phyloP scores from a whole-genome alignment of 2,113 vertebrate species.

The Bufo bufo region DNA sequence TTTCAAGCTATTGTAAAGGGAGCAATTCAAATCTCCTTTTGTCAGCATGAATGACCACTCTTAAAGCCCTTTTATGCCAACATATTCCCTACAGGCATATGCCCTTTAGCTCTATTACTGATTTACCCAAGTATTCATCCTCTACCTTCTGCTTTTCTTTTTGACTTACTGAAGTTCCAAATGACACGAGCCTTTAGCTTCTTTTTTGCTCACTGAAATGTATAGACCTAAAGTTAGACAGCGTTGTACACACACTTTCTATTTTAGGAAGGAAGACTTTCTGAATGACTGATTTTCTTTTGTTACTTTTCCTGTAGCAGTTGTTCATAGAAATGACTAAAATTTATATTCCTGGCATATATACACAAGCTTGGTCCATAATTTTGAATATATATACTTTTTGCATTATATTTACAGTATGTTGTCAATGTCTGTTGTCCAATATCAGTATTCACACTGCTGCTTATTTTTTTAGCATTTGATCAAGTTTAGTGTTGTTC shows the following conservation, averaged over 20 bases:
- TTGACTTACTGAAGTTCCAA: constrained; percentile 80
- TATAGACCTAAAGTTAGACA: constrained; percentile 67
- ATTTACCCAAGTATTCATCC: constrained; percentile 94
- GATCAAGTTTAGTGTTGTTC: no score
- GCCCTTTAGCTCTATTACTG: constrained; percentile 98
- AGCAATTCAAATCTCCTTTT: constrained; percentile 92
- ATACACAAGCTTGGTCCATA: no score
- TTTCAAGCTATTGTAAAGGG: constrained; percentile 96
- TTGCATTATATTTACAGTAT: no score
- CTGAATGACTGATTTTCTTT: constrained; percentile 73
- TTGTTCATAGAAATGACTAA: constrained; percentile 76
- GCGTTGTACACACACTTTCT: constrained; percentile 64
- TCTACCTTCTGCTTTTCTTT: constrained; percentile 90
- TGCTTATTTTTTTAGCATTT: no score
- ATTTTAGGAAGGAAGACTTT: constrained; percentile 62
- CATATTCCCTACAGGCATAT: constrained; percentile 95
- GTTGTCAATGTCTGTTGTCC: no score
- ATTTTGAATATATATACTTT: no score
- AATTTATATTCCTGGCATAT: constrained; percentile 56
- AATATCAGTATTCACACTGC: no score
- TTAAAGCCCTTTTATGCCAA: constrained; percentile 88
- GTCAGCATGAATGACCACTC: constrained; percentile 89
- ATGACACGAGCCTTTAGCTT: constrained; percentile 80
- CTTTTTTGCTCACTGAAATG: constrained; percentile 60
- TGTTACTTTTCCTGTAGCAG: constrained; percentile 61